A percentile compares a stretch with the other conserved stretches of the same genome.
Conservation (phyloP, 2,113 vertebrate species). For the Gallinago jamesoni region DNA sequence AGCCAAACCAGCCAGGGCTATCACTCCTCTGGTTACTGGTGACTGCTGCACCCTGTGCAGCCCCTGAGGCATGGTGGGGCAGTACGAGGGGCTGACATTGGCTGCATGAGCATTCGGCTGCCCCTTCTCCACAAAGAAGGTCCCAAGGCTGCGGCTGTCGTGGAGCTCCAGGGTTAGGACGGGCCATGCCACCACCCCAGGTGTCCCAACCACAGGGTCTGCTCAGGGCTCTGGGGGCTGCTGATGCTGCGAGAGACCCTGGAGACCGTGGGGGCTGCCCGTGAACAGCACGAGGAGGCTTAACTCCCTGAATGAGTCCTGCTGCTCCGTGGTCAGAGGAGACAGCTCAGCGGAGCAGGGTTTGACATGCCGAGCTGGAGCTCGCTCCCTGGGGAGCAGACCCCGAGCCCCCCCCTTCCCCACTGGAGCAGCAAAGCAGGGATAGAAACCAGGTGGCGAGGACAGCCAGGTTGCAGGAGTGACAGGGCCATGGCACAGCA, state of each 20-base stretch:
- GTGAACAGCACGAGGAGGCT: not conserved
- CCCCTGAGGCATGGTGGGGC: rapidly evolving
- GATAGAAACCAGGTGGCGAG: not conserved
- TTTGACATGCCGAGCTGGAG: rapidly evolving
- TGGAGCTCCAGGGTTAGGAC: not conserved
- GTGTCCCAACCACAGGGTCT: not conserved
- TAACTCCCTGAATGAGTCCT: rapidly evolving
- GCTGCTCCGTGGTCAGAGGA: not conserved
- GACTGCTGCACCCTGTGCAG: rapidly evolving
- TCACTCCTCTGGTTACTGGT: not conserved
- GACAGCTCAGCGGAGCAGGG: not conserved
- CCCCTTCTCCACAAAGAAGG: not conserved
- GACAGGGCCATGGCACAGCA: not conserved
- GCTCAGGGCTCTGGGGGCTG: not conserved
- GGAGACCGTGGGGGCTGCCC: rapidly evolving
- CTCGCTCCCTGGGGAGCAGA: not conserved
- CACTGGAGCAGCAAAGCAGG: not conserved
- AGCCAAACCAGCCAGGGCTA: not conserved
- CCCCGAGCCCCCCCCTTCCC: not conserved
- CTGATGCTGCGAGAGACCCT: not conserved
- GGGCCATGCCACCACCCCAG: rapidly evolving
- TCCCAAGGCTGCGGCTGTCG: not conserved
- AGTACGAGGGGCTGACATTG: rapidly evolving
- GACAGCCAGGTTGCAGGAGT: not conserved
- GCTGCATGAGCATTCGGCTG: rapidly evolving